A percentile compares a stretch with the other conserved stretches of the same genome.
phyloP scores from a whole-genome alignment of 2,888 invertebrate species.

The Vanessa cardui region DNA sequence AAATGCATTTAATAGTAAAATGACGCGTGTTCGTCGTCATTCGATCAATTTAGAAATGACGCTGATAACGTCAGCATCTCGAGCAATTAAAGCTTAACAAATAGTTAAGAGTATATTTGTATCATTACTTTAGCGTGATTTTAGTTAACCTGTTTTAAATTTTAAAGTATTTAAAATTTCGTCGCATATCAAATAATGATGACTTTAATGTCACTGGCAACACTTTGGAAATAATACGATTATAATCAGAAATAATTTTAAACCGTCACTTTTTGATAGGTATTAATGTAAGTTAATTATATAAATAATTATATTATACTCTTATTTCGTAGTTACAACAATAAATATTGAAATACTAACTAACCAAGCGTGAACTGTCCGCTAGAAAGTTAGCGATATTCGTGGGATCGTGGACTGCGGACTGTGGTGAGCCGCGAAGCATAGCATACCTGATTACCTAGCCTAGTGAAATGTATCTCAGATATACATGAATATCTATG shows the following conservation, averaged over 20 bases:
- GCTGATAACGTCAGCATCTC: constrained; percentile 1
- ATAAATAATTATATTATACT: too few relatives aligned
- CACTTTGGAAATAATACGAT: too few relatives aligned
- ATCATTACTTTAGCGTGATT: too few relatives aligned
- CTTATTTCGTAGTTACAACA: neutral
- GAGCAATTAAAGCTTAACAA: neutral
- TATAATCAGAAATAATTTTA: too few relatives aligned
- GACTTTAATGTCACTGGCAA: too few relatives aligned
- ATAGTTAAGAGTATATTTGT: neutral
- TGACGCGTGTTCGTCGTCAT: constrained; percentile 3
- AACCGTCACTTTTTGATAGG: too few relatives aligned
- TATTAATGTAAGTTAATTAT: too few relatives aligned
- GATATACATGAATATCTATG: constrained; percentile 10
- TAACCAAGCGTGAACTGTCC: constrained; percentile 39
- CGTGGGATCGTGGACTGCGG: constrained; percentile 46
- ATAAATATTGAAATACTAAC: constrained; percentile 26
- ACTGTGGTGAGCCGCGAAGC: constrained; percentile 47
- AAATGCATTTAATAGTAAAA: neutral
- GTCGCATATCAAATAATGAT: too few relatives aligned
- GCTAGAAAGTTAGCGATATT: constrained; percentile 48
- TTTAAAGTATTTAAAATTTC: too few relatives aligned
- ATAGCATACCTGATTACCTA: constrained; percentile 36
- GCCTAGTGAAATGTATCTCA: constrained; percentile 31
- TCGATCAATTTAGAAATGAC: constrained; percentile 5
- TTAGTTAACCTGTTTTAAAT: too few relatives aligned